Evolutionary conservation across 2,888 invertebrate species (phyloP), one percentile per base, ranked within the genome.

Genomic region (Trisateles emortualis): DNA sequence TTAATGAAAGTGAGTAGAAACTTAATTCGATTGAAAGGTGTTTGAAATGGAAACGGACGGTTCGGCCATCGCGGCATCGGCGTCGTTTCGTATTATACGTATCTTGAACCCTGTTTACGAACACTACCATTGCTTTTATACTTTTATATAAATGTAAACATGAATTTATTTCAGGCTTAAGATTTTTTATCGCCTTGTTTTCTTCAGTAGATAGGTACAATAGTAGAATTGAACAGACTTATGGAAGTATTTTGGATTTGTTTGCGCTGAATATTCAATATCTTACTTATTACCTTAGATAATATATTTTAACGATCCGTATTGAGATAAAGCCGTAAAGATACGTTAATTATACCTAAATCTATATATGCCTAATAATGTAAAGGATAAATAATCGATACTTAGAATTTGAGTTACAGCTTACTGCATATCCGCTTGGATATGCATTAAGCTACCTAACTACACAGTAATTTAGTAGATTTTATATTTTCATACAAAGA

Each of bases 1-100:
- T 48, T 69, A 73, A 76, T 74, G 66, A 70, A 73, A 76, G 53
- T 57, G 65, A 59, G 46, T 55, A 58, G 48, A 48, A 54, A 55
- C 48, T 61, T 68, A 64, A 72, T 74, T 69, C 41, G 29, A 76
- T 69, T 67, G 64, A 70, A 72, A 68, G 65, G 67, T 65, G 59
- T 65, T 61, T 48, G 30, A 52, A 69, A 63, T 61, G 41, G 46
- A 64, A 58, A 66, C 46, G 60, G 57, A 45, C 61, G 55, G 60
- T 40, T 52, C 32, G 55, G 49, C 52, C 56, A 56, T 53, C 45
- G 47, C 54, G 49, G 51, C 56, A 56, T 53, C 45, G 47, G 51
- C 45, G 48, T 51, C 52, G 39, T 59, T 57, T 69, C 51, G 41
- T 51, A 65, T 74, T 66, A 66, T 64, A 52, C 65, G 72, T 66